phyloP scores from a whole-genome alignment of 2,888 invertebrate genomes.

The Dastarcus helophoroides region DNA sequence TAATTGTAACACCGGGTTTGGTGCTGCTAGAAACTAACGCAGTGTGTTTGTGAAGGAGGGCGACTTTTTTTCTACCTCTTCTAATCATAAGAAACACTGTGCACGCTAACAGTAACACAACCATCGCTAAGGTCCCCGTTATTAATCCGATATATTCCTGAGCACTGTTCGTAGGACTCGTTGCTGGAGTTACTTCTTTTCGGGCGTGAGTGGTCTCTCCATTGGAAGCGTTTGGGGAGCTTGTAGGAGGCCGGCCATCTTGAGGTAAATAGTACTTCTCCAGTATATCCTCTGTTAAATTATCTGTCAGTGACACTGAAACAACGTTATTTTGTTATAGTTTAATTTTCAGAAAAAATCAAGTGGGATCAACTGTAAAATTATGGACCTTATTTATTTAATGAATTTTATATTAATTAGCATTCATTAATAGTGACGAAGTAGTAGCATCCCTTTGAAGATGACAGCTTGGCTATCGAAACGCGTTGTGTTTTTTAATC shows the following conservation, averaged over 20 bases:
- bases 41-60: constrained; percentile 51
- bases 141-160: constrained; percentile 51
- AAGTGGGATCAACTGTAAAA: no score
- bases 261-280: constrained; percentile 51
- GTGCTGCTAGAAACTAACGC: constrained; percentile 45
- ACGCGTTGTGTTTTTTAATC: no score
- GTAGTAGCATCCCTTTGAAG: no score
- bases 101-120: constrained; percentile 52
- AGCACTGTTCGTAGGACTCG: constrained; percentile 47
- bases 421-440: no score
- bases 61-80: constrained; percentile 50
- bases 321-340: no score
- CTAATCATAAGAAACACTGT: constrained; percentile 54
- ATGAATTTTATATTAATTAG: no score
- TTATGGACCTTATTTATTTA: no score
- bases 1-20: constrained; percentile 34
- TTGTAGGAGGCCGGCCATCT: constrained; percentile 31
- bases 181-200: constrained; percentile 46
- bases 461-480: no score
- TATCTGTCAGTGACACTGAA: constrained; percentile 45
- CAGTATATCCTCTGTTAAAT: constrained; percentile 47
- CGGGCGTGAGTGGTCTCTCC: constrained; percentile 41
- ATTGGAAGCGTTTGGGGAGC: constrained; percentile 28
- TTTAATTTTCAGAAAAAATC: no score
- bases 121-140: constrained; percentile 54